phyloP scores from a whole-genome alignment of 2,888 invertebrate genomes.

The Nasonovia ribisnigri region DNA sequence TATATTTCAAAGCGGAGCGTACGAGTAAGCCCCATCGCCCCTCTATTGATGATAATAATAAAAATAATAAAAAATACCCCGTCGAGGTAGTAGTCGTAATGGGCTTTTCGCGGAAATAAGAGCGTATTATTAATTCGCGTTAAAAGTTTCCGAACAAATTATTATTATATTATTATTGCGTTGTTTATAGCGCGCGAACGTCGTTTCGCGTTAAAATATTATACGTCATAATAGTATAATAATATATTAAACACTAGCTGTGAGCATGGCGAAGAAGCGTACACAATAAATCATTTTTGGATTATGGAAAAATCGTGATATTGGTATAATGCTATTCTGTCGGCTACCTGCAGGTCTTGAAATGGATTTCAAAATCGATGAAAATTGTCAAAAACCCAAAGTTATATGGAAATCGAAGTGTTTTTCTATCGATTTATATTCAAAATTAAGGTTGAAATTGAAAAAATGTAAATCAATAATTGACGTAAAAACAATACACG shows the following conservation, averaged over 20 bases:
- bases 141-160: conserved; percentile 16
- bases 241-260: no score
- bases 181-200: background rate
- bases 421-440: background rate
- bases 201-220: background rate
- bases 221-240: background rate
- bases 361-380: background rate
- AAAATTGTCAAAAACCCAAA: background rate
- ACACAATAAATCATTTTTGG: background rate
- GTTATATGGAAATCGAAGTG: no score
- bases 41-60: background rate
- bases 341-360: background rate
- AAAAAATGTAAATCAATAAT: no score
- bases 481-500: no score
- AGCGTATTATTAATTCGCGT: conserved; percentile 28
- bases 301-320: background rate
- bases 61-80: background rate
- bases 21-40: background rate
- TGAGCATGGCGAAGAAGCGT: background rate
- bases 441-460: background rate
- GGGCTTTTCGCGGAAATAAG: background rate
- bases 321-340: background rate
- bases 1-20: background rate
- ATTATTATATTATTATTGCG: background rate
- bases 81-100: background rate